Evolutionary conservation across 2,888 invertebrate genomes (phyloP), one percentile per base, ranked within the genome.

Genomic region (Polyploca ridens): DNA sequence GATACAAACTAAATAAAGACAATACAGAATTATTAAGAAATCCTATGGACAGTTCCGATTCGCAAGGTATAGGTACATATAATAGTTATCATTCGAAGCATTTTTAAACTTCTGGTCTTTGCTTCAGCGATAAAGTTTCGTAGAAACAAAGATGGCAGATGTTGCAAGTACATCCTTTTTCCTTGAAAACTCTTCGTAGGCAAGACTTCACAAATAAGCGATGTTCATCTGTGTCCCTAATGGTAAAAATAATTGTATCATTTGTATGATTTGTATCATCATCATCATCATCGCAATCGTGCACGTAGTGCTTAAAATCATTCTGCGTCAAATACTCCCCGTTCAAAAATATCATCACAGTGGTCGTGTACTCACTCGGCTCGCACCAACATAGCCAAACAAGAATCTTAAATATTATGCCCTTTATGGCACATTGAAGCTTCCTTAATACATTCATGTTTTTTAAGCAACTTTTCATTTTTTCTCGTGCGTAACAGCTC

Each of bases 391-490:
- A n/a, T n/a, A 49, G 5, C 46, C 13, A 16, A 1, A 5, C 14
- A n/a, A 49, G 6, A n/a, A 16, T 14, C 5, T n/a, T 14, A 6
- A 7, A 1, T 7, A n/a, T 4, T 14, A 49, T 5, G 5, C 2
- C 3, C 5, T 49, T n/a, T 5, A 49, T 16, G 16, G 8, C 13
- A n/a, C 16, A 49, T 49, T 49, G n/a, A 2, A 49, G 5, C n/a
- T 49, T 49, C 5, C 46, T 49, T 49, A 49, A 16, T 49, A 49
- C 46, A 49, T 16, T 49, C 46, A 49, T 49, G 46, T 49, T 49
- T 49, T 16, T n/a, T 4, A 14, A 14, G 46, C 13, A 49, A 49
- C 46, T 49, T 49, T 49, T 16, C n/a, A 6, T 14, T 16, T 5
- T 7, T 6, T 44, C 44, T 44, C 2, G 5, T 4, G 14, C 14